Percentiles rank a stretch among this genome's conserved stretches.
These are phyloP conservation scores for Malurus leucopterus DNA, from an alignment of 2,797 vertebrate species.

Conservation along the genomic window DNA sequence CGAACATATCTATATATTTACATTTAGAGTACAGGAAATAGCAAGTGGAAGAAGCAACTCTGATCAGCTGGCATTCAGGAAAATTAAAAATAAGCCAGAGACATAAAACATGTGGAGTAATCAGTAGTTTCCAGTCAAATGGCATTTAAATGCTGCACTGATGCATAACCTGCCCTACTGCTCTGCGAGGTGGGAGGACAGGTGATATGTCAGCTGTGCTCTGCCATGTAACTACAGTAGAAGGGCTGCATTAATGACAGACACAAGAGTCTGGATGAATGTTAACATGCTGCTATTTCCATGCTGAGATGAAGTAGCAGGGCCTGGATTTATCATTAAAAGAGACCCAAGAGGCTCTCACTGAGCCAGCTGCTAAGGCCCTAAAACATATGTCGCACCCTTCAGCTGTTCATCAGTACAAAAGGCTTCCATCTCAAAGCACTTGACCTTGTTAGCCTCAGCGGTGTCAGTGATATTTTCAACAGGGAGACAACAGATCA, in stretches of 20 bases:
- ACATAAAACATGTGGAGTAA: neutral
- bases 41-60: neutral
- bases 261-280: slow-evolving; percentile 53
- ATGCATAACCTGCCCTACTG: slow-evolving; percentile 37
- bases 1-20: too few species aligned
- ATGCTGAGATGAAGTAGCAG: slow-evolving; percentile 59
- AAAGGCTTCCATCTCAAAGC: slow-evolving; percentile 62
- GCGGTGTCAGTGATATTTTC: slow-evolving; percentile 61
- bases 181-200: slow-evolving; percentile 34
- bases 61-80: slow-evolving; percentile 11
- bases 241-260: slow-evolving; percentile 58
- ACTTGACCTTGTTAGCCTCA: slow-evolving; percentile 70
- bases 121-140: slow-evolving; percentile 23
- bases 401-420: slow-evolving; percentile 66
- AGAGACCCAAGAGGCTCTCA: slow-evolving; percentile 62
- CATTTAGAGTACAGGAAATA: neutral
- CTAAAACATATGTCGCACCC: slow-evolving; percentile 67
- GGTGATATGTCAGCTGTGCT: slow-evolving; percentile 44
- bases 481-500: slow-evolving; percentile 46
- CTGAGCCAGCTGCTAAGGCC: slow-evolving; percentile 63
- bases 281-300: slow-evolving; percentile 58
- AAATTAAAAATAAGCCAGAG: neutral
- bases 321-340: slow-evolving; percentile 65
- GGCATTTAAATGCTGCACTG: slow-evolving; percentile 36
- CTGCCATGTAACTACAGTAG: slow-evolving; percentile 44